These are phyloP conservation scores for Diceros bicornis DNA, from an alignment of 2,797 vertebrate species.

Conservation along the genomic window DNA sequence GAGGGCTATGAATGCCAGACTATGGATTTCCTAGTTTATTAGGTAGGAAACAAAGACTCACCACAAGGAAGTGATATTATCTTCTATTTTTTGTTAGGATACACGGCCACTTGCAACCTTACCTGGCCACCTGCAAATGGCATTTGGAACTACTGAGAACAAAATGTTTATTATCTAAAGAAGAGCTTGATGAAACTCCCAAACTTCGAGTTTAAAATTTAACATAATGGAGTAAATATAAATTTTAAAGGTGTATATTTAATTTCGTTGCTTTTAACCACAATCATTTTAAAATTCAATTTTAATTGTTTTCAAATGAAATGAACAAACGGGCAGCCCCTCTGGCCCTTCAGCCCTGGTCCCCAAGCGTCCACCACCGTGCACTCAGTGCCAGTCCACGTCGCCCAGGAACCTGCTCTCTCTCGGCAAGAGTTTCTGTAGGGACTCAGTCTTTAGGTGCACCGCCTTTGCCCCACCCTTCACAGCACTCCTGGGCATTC, in stretches of 20 bases:
- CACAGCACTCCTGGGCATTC: background rate
- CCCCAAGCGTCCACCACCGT: rapidly evolving
- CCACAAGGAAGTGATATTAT: background rate
- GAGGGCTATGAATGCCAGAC: background rate
- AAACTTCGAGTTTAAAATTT: constrained; percentile 29
- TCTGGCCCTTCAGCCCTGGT: rapidly evolving
- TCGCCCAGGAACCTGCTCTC: background rate
- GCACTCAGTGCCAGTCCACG: rapidly evolving
- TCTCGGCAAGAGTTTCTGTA: constrained; percentile 44
- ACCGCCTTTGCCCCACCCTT: background rate
- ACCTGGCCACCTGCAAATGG: background rate
- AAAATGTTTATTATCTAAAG: constrained; percentile 24
- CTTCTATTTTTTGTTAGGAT: background rate
- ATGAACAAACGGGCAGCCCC: background rate
- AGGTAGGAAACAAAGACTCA: background rate
- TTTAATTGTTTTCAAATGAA: constrained; percentile 48
- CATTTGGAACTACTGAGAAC: background rate
- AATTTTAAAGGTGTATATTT: background rate
- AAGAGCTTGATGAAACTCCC: background rate
- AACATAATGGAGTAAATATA: background rate
- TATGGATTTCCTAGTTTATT: background rate
- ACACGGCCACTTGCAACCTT: background rate
- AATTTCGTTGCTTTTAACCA: constrained; percentile 18
- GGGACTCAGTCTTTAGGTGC: constrained; percentile 43
- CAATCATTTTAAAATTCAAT: background rate